Evolutionary conservation across 2,797 vertebrate species (phyloP), one percentile per base, ranked within the genome.

Genomic region (Malacoctenus gilli): DNA sequence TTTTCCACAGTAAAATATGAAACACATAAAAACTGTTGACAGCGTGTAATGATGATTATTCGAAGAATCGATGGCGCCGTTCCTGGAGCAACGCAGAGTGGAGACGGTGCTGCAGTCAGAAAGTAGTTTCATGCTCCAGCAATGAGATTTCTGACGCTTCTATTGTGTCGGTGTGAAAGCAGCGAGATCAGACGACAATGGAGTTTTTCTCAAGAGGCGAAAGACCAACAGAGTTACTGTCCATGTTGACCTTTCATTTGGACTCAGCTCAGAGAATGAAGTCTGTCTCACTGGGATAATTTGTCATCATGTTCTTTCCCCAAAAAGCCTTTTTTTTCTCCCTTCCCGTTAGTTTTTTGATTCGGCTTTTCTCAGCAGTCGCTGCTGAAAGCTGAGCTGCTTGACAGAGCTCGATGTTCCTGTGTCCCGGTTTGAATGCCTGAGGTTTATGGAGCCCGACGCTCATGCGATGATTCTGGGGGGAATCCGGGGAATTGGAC

Each of bases 31-130:
- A 52, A 38, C 48, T 23, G 5, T 37, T 38, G 19, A 52, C 40
- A 44, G 18, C 11, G 14, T 30, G 18, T 53, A 32, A 20, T 44
- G 41, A 23, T 1, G 41, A 53, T 50, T 21, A 36, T 39, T 42
- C 35, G 22, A 15, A 14, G 46, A 13, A 34, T 8, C 19, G 31
- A 16, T 14, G 12, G 20, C n/a, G 16, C 19, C 20, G 14, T 38
- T 37, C 4, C 32, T 18, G n/a, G 9, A 50, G 14, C 4, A 14
- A 28, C 25, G n/a, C 2, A 28, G 5, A 28, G 25, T 9, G 6
- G 9, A 5, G 9, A 28, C 25, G 6, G 2, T 6, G 25, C 9
- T 28, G 9, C 8, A 23, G 22, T 23, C 22, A 23, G 22, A 23
- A 23, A 23, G n/a, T n/a, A n/a, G n/a, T n/a, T 23, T 23, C 22